These are phyloP conservation scores for Machaerirhynchus nigripectus DNA, from an alignment of 2,113 vertebrate species.

Conservation along the genomic window DNA sequence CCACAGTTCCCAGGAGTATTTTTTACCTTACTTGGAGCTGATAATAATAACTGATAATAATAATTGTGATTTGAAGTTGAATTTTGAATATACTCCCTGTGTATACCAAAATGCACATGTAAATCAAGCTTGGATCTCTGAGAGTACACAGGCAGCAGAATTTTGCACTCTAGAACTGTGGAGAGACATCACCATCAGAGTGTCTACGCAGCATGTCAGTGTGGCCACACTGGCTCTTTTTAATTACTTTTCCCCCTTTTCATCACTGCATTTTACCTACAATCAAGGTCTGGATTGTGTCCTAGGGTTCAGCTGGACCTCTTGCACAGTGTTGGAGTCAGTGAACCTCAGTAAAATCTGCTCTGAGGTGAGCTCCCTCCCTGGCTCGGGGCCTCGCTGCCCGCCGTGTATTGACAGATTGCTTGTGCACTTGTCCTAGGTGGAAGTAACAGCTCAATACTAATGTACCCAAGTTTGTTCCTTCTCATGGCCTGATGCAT, in stretches of 20 bases:
- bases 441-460: neutral
- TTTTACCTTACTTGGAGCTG: neutral
- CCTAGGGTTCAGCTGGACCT: neutral
- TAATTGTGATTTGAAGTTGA: neutral
- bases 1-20: neutral
- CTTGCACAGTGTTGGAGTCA: neutral
- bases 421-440: neutral
- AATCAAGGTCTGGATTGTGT: neutral
- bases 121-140: neutral
- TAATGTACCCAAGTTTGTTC: neutral
- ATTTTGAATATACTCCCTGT: neutral
- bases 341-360: neutral
- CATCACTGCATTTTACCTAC: neutral
- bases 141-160: neutral
- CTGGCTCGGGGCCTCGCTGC: neutral
- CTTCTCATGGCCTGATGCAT: neutral
- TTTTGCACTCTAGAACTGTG: neutral
- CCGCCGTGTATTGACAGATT: accelerated
- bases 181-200: neutral
- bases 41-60: neutral
- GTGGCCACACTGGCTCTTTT: neutral
- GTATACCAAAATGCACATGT: neutral
- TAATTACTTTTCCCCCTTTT: neutral
- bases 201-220: neutral
- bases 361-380: neutral